Percentiles rank a stretch among this genome's conserved stretches.
phyloP scores from a whole-genome alignment of 92 coral and sea anemone genomes.

The Epizoanthus fatuus region DNA sequence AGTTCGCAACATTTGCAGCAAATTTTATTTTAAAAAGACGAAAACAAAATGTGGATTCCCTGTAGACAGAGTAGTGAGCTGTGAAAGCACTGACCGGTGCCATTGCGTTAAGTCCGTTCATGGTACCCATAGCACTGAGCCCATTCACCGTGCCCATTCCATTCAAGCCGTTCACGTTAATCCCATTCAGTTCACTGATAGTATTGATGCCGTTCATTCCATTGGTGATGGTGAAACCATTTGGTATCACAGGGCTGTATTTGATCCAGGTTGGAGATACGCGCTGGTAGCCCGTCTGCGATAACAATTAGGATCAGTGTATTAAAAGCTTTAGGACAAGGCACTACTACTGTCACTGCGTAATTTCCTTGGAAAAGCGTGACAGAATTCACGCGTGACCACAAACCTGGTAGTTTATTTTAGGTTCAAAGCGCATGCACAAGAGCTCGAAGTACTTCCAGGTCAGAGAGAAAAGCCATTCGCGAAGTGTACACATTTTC shows the following conservation, averaged over 20 bases:
- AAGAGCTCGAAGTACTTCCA: too few relatives aligned
- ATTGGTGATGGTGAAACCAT: slow-evolving; percentile 94
- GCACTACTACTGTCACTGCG: not conserved
- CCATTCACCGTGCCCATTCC: slow-evolving; percentile 87
- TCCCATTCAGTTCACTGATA: slow-evolving; percentile 89
- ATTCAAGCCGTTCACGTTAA: slow-evolving; percentile 79
- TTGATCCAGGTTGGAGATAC: slow-evolving; percentile 99
- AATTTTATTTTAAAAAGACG: too few relatives aligned
- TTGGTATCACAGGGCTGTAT: slow-evolving; percentile 94
- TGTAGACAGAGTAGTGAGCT: not conserved
- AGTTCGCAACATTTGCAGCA: too few relatives aligned
- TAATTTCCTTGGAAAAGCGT: not conserved
- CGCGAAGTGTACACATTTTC: too few relatives aligned
- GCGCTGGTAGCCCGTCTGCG: slow-evolving; percentile 90
- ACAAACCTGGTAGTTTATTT: too few relatives aligned
- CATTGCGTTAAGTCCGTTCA: slow-evolving; percentile 76
- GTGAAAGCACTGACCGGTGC: slow-evolving; percentile 29
- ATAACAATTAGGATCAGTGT: not conserved
- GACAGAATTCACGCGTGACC: too few relatives aligned
- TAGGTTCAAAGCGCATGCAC: too few relatives aligned
- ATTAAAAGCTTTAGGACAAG: not conserved
- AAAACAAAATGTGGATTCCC: too few relatives aligned
- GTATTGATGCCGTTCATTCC: slow-evolving; percentile 90
- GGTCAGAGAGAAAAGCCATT: too few relatives aligned
- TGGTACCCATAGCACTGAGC: slow-evolving; percentile 80